Evolutionary conservation across 1,140 invertebrate species (phyloP), one percentile per base, ranked within the genome.

Genomic region (Acyrthosiphon pisum): DNA sequence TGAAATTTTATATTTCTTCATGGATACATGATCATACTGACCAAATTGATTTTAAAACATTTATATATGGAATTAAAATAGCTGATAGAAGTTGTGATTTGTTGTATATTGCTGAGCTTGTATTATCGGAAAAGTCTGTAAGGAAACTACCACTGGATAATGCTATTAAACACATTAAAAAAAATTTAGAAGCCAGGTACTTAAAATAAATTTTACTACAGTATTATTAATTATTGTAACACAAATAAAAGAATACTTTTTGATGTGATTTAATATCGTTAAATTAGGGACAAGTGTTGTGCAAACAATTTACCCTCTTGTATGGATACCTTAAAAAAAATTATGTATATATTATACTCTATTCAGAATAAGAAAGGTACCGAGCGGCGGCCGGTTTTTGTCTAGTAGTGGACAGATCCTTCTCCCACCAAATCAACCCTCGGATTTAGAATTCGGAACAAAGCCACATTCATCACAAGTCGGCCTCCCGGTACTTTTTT

Each of bases 1-100:
- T 93, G 50, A 93, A 93, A 53, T 93, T 84, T 41, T 93, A 93
- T 83, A 93, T 93, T 93, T 6, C 35, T 53, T 84, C n/a, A 20
- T 93, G 91, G 91, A 86, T 53, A 56, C 44, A 53, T 53, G 91
- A 93, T 84, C 91, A 93, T 93, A 26, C 68, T n/a, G 81, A 93
- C 9, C 46, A 50, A 86, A 20, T 56, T 50, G 91, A 93, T 93
- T 93, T 93, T 56, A 93, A 93, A 93, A 93, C 81, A 53, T 86
- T 93, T 30, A 41, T 53, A 37, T 93, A 93, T 84, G 91, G 35
- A 6, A 93, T 93, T 46, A 93, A 56, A 30, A 93, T 93, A 83
- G 91, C 91, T 30, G 91, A 93, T 20, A 93, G 56, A 93, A 93
- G 91, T 93, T 26, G n/a, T 86, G 91, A 93, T 93, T 53, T 93